These are phyloP conservation scores for Allophyes oxyacanthae DNA, from an alignment of 2,888 invertebrate genomes.

Conservation along the genomic window DNA sequence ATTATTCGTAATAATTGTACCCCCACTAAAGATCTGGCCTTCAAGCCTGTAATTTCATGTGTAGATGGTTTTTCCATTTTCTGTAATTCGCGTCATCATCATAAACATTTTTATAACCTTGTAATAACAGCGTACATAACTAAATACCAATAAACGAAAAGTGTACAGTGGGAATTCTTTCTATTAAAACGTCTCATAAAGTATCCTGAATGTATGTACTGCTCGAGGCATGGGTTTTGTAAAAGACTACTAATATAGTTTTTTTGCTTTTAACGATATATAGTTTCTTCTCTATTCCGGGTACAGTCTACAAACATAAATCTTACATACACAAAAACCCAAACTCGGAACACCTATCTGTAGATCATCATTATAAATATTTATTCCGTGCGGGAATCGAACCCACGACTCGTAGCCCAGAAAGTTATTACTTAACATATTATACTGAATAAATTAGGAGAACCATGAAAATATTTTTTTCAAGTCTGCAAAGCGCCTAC, in stretches of 20 bases:
- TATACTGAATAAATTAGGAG: too few species aligned
- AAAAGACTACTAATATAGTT: too few species aligned
- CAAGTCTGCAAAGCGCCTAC: conserved; percentile 52
- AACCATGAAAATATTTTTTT: conserved; percentile 11
- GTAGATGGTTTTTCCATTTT: conserved; percentile 22
- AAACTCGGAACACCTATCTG: too few species aligned
- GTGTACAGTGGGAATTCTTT: conserved; percentile 31
- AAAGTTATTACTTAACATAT: too few species aligned
- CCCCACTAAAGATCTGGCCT: conserved; percentile 12
- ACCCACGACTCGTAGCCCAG: too few species aligned
- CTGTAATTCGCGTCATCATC: conserved; percentile 47
- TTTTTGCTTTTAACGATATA: too few species aligned
- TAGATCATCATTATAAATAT: too few species aligned
- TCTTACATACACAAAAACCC: too few species aligned
- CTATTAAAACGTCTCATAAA: conserved; percentile 45
- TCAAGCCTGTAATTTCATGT: conserved; percentile 11
- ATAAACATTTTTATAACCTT: conserved; percentile 51
- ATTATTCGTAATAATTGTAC: conserved; percentile 9
- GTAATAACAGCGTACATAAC: conserved; percentile 50
- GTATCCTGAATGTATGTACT: conserved; percentile 17
- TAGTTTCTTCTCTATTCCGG: too few species aligned
- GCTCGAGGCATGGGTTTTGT: too few species aligned
- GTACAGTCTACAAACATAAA: too few species aligned
- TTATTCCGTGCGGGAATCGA: too few species aligned
- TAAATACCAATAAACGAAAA: conserved; percentile 48